Percentiles rank a stretch among this genome's conserved stretches.
Conservation (phyloP, 2,113 vertebrate genomes). For the Chloroceryle aenea region DNA sequence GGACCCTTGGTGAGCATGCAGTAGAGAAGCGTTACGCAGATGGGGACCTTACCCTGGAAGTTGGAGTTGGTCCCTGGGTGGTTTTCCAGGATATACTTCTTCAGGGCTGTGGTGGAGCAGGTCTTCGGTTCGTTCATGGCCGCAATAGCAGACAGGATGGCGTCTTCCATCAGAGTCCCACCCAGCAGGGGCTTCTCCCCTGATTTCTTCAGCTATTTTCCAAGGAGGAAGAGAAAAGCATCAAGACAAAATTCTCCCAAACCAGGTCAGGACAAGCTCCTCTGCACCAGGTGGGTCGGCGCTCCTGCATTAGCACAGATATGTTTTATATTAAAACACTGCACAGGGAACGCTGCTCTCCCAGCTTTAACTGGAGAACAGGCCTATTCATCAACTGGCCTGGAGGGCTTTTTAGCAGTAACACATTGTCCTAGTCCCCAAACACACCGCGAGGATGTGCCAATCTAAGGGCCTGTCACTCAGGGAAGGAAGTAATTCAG, state of each 20-base stretch:
- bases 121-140: slow-evolving; percentile 99
- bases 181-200: slow-evolving; percentile 90
- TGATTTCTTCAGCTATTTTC: slow-evolving; percentile 90
- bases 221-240: slow-evolving; percentile 84
- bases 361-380: slow-evolving; percentile 32
- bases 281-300: slow-evolving; percentile 82
- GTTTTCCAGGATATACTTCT: slow-evolving; percentile 90
- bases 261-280: slow-evolving; percentile 83
- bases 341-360: slow-evolving; percentile 71
- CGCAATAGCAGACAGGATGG: slow-evolving; percentile 92
- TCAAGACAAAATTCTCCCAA: slow-evolving; percentile 84
- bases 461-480: neutral
- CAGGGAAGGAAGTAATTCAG: neutral
- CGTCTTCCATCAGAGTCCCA: slow-evolving; percentile 90
- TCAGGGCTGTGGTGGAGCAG: slow-evolving; percentile 92
- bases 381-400: neutral
- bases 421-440: slow-evolving; percentile 5
- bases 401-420: neutral
- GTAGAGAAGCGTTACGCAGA: neutral
- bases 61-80: slow-evolving; percentile 90
- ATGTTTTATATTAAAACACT: slow-evolving; percentile 74
- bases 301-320: slow-evolving; percentile 83
- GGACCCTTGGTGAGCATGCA: neutral
- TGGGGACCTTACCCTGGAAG: slow-evolving; percentile 82
- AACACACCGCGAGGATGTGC: neutral